These are phyloP conservation scores for Ceratitis capitata DNA, from an alignment of 1,140 invertebrate species.

Conservation along the genomic window DNA sequence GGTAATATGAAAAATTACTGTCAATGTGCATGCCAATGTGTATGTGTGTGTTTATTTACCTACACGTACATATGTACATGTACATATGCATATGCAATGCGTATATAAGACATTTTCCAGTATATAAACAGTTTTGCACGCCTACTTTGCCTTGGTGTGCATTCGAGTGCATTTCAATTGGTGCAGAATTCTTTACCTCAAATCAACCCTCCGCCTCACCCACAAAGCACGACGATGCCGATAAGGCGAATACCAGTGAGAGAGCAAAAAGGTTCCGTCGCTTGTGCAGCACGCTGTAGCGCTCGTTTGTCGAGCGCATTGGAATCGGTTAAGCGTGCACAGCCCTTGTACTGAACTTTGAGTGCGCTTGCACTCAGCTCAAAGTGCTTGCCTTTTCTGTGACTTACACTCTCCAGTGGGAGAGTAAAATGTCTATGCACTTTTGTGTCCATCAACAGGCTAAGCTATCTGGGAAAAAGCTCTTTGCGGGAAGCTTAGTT, in stretches of 20 bases:
- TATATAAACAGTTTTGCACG: constrained; percentile 3
- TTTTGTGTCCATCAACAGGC: neutral
- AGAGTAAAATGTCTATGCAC: no score
- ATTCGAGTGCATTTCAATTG: constrained; percentile 31
- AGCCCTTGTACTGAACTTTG: neutral
- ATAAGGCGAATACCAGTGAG: neutral
- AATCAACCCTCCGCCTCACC: no score
- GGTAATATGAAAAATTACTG: neutral
- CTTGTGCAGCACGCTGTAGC: neutral
- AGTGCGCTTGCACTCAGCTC: neutral
- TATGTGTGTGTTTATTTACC: neutral
- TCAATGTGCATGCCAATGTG: constrained; percentile 38
- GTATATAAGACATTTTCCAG: neutral
- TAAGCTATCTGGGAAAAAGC: neutral
- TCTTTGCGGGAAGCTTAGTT: no score
- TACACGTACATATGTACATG: neutral
- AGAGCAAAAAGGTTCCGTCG: neutral
- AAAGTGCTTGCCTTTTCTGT: neutral
- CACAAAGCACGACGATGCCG: neutral
- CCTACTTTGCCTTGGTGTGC: constrained; percentile 19
- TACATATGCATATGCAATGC: neutral
- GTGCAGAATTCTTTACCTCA: neutral
- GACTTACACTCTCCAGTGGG: no score
- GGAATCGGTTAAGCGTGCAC: neutral
- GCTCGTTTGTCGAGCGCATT: neutral